Base-by-base conservation (phyloP, 2,888 invertebrate genomes). In the Cepaea hortensis region DNA sequence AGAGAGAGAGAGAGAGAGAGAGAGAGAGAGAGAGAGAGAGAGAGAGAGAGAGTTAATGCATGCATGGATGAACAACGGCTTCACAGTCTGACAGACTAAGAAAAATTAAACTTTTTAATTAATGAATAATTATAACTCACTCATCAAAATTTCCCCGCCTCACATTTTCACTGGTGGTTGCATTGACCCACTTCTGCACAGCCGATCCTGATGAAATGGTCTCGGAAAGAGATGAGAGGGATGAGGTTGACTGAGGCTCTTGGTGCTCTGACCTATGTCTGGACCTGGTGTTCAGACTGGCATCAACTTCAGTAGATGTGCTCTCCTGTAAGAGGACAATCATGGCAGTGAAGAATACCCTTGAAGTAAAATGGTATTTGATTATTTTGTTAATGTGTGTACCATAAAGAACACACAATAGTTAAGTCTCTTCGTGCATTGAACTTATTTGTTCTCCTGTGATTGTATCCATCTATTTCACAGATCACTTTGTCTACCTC, bases 181-280 rank as follows among this genome's bases (percentile, higher is more conserved):
- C 35, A 50, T 61, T 62, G 15, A 61, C 62, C 46, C 82, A 35
- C 70, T 87, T 84, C 68, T 84, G 80, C 50, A 77, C 65, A 70
- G 85, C 76, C 23, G 79, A 55, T 11, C 80, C 82, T 20, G 75
- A 48, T 4, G 90, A 89, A 70, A 88, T 87, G 48, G 91, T 89
- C 62, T 88, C 88, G 11, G 88, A 89, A 23, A 73, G 81, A 18
- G 85, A 86, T n/a, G 83, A 73, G 3, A 48, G 82, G 50, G 86
- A 62, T 61, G 92, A 91, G 5, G 93, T 91, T 3, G 92, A 92
- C 87, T 92, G 92, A 0, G 92, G 92, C 85, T 92, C 92, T 84
- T 93, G 92, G 9, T 91, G 92, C 4, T 91, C 93, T 35, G 93
- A 93, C 80, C 90, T 91, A 87, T 93, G 92, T 18, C 92, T 89